A percentile compares a stretch with the other conserved stretches of the same genome.
Conservation (phyloP, 2,797 vertebrate genomes). For the Gallinago nigripennis region DNA sequence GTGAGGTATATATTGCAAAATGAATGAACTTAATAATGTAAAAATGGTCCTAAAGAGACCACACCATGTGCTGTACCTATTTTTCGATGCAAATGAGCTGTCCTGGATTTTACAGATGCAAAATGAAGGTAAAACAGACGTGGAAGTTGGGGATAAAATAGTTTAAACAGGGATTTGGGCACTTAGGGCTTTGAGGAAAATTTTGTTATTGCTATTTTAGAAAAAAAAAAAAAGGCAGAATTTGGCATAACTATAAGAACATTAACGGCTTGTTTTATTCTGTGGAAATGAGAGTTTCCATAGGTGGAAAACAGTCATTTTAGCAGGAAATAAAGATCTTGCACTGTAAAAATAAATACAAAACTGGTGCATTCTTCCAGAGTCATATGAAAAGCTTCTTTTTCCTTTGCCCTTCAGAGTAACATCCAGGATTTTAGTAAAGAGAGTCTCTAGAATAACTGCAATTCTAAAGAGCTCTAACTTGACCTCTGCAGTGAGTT, state of each 20-base stretch:
- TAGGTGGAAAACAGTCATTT: not conserved
- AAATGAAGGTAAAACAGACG: not conserved
- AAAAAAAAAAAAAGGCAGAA: not conserved
- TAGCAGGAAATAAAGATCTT: not conserved
- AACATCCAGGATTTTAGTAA: not conserved
- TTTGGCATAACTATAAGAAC: not conserved
- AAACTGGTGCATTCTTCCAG: not conserved
- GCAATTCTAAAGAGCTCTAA: not conserved
- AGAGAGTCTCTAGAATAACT: not conserved
- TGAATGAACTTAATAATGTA: not conserved
- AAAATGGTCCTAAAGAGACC: not conserved
- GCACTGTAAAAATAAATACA: not conserved
- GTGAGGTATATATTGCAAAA: not conserved
- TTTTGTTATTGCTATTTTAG: not conserved
- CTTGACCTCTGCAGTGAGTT: not conserved
- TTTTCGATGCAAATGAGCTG: not conserved
- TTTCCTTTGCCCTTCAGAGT: not conserved
- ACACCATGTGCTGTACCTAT: rapidly evolving
- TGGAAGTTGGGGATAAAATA: not conserved
- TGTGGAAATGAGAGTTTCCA: not conserved
- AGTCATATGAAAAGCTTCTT: not conserved
- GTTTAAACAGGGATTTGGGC: not conserved
- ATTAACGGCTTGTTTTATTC: not conserved
- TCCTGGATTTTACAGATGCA: not conserved
- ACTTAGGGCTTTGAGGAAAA: not conserved